phyloP scores from a whole-genome alignment of 2,797 vertebrate species.

The Pitangus sulphuratus region DNA sequence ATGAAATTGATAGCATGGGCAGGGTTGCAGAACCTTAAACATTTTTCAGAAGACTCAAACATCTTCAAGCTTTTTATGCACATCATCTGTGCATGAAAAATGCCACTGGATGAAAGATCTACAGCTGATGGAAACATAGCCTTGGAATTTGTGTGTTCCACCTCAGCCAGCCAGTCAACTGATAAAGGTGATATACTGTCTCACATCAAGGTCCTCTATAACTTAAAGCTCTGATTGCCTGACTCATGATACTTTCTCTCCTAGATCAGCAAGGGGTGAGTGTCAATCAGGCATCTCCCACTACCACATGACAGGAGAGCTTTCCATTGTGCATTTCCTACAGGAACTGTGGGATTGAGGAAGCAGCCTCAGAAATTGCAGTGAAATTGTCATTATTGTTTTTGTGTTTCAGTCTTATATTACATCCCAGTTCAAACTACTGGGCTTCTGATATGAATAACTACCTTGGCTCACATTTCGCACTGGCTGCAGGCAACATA shows the following conservation, averaged over 20 bases:
- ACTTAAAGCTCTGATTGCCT: background rate
- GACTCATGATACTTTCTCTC: background rate
- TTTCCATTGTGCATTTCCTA: background rate
- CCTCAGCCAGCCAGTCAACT: background rate
- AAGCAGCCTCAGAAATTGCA: background rate
- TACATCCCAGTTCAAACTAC: background rate
- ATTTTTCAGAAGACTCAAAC: background rate
- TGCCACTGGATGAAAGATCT: background rate
- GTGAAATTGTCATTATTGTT: background rate
- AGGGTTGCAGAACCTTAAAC: background rate
- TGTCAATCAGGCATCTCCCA: background rate
- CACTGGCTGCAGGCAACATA: background rate
- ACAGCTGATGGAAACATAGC: background rate
- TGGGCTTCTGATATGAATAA: background rate
- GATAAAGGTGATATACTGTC: background rate
- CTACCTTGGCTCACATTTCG: background rate
- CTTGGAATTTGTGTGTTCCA: background rate
- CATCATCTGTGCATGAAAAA: background rate
- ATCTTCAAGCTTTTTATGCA: background rate
- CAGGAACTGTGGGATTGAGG: background rate
- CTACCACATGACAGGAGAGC: background rate
- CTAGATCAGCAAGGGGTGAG: background rate
- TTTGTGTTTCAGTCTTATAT: background rate
- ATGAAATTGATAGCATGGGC: background rate
- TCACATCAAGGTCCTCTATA: fast-evolving